A percentile compares a stretch with the other conserved stretches of the same genome.
Conservation (phyloP, 2,888 invertebrate genomes). For the Spatulosminthurus flaviceps region DNA sequence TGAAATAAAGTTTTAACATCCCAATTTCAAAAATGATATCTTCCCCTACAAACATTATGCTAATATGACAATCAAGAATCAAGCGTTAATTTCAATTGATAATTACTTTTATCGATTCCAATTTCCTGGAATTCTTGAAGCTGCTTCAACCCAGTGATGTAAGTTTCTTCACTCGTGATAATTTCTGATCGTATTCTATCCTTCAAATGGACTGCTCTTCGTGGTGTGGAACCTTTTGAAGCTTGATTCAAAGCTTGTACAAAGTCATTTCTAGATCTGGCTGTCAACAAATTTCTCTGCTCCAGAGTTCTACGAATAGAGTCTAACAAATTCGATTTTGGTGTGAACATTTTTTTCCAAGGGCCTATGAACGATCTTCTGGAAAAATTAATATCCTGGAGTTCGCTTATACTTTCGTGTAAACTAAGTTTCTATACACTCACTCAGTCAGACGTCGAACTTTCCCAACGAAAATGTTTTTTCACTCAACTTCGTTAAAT, state of each 20-base stretch:
- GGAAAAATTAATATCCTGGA: not conserved
- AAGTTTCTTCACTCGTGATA: conserved; percentile 63
- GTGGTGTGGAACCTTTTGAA: conserved; percentile 34
- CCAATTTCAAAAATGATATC: too few relatives aligned
- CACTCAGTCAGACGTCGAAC: too few relatives aligned
- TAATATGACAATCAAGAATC: too few relatives aligned
- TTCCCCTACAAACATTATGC: too few relatives aligned
- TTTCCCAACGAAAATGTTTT: too few relatives aligned
- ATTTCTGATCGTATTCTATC: conserved; percentile 69
- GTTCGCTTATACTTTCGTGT: too few relatives aligned
- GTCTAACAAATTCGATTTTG: conserved; percentile 55
- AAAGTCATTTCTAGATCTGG: conserved; percentile 57
- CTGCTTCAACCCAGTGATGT: conserved; percentile 32
- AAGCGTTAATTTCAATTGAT: not conserved
- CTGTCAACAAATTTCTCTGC: conserved; percentile 60
- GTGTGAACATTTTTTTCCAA: conserved; percentile 40
- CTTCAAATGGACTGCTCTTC: conserved; percentile 9
- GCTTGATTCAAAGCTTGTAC: conserved; percentile 57
- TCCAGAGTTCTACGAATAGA: conserved; percentile 61
- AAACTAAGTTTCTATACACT: too few relatives aligned
- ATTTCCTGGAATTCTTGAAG: conserved; percentile 25
- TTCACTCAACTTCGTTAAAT: too few relatives aligned
- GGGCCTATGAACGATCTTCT: too few relatives aligned
- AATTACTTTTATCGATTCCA: conserved; percentile 33
- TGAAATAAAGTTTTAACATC: too few relatives aligned